Evolutionary conservation across 92 coral and sea anemone genomes (phyloP).

Genomic region (Ricordea florida): DNA sequence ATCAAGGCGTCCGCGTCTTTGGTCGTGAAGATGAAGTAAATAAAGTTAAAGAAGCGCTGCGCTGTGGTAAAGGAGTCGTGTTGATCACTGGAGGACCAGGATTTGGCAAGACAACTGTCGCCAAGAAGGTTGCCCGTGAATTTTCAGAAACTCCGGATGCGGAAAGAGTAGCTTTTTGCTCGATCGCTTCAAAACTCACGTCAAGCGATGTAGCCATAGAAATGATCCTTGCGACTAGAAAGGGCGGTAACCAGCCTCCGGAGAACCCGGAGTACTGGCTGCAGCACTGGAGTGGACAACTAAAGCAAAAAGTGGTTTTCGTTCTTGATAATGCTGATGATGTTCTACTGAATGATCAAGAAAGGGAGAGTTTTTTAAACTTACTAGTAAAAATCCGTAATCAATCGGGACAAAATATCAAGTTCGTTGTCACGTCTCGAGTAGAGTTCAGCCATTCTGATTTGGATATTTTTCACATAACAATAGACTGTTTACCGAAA

Average conservation of each 20-base stretch:
- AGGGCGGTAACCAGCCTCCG: neutral
- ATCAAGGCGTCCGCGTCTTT: neutral
- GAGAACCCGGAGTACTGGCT: neutral
- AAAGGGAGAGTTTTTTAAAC: neutral
- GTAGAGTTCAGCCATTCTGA: neutral
- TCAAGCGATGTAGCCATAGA: neutral
- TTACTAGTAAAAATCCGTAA: neutral
- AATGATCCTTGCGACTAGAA: neutral
- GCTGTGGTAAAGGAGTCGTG: neutral
- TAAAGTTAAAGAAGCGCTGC: neutral
- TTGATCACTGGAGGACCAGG: conserved; percentile 24
- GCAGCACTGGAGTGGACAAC: conserved; percentile 11
- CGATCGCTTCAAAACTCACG: neutral
- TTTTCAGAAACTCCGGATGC: neutral
- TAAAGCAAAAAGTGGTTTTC: neutral
- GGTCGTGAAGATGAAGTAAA: conserved; percentile 13
- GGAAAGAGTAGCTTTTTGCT: neutral
- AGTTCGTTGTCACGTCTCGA: conserved; percentile 22
- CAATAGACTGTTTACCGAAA: neutral
- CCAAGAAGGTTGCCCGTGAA: conserved; percentile 3
- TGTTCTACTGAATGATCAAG: neutral
- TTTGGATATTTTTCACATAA: neutral
- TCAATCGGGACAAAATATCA: neutral
- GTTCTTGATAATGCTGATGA: conserved; percentile 14
- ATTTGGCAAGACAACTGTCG: conserved; percentile 13